Evolutionary conservation across 2,113 vertebrate genomes (phyloP), one percentile per base, ranked within the genome.

Genomic region (Sinocyclocheilus grahami): DNA sequence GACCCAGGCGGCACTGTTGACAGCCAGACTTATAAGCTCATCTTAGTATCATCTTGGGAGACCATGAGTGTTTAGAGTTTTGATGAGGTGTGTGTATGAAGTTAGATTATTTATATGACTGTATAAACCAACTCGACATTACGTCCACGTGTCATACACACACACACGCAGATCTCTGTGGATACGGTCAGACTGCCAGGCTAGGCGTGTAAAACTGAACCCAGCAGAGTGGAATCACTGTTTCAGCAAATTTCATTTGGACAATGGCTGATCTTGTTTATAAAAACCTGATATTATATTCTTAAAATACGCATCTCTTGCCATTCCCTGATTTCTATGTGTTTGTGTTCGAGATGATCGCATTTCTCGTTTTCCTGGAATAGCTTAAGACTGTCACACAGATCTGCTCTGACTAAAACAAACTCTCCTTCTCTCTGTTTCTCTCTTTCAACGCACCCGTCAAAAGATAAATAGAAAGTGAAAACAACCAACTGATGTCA

Each of bases 41-140:
- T 74, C 30, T n/a, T 22, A 18, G 63, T 82, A 62, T 88, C 62
- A 86, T 62, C n/a, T 30, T 30, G 42, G 63, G 33, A 46, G 53
- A 78, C 27, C 8, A 46, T 74, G 22, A 55, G 42, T 78, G 77
- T 85, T 86, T 72, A 74, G 24, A 81, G 78, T 86, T 75, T 46
- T 86, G 53, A 82, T 81, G 78, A 86, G 69, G 77, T 81, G 79
- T 80, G 78, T 82, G 85, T 86, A 63, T 82, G 72, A 75, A 75
- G 69, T 39, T 37, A 82, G 80, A 83, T 86, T 83, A 88, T 88
- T 88, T 86, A 88, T 83, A 79, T 62, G 71, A 83, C 63, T 78
- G 63, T 79, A 86, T 86, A 88, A 83, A 86, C 84, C 27, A 81
- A 55, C 72, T 63, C 42, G 39, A n/a, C 67, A 27, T 76, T 71